These are phyloP conservation scores for Leptopilina boulardi DNA, from an alignment of 1,140 invertebrate genomes.

Conservation along the genomic window DNA sequence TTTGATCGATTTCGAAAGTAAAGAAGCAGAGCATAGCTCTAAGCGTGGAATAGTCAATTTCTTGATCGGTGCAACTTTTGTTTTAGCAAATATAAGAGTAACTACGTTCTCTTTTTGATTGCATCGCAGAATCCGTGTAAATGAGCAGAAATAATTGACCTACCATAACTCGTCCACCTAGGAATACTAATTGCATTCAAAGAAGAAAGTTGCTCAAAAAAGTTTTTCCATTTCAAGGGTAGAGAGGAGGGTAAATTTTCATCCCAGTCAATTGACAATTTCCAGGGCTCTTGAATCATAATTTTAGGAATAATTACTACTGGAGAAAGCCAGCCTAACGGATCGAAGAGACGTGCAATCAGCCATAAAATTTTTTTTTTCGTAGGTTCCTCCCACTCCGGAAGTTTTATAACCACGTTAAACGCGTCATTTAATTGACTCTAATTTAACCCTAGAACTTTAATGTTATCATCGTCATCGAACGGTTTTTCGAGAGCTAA, in stretches of 20 bases:
- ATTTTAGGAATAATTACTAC: slow-evolving; percentile 28
- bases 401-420: not conserved
- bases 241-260: not conserved
- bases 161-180: not conserved
- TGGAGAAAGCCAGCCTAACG: slow-evolving; percentile 29
- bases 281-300: slow-evolving; percentile 32
- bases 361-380: slow-evolving; percentile 21
- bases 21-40: not conserved
- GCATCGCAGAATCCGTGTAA: slow-evolving; percentile 42
- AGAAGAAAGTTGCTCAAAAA: slow-evolving; percentile 7
- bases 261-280: slow-evolving; percentile 24
- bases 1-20: not conserved
- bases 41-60: slow-evolving; percentile 62
- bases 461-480: not conserved
- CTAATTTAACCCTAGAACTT: not conserved
- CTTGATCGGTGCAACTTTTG: slow-evolving; percentile 45
- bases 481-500: not conserved
- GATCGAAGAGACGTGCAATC: slow-evolving; percentile 23
- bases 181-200: slow-evolving; percentile 11
- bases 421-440: not conserved
- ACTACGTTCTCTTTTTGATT: slow-evolving; percentile 13
- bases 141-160: slow-evolving; percentile 33
- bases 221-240: not conserved
- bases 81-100: slow-evolving; percentile 59
- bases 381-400: not conserved